Evolutionary conservation across 2,797 vertebrate species (phyloP), one percentile per base, ranked within the genome.

Genomic region (Eidolon dupreanum): DNA sequence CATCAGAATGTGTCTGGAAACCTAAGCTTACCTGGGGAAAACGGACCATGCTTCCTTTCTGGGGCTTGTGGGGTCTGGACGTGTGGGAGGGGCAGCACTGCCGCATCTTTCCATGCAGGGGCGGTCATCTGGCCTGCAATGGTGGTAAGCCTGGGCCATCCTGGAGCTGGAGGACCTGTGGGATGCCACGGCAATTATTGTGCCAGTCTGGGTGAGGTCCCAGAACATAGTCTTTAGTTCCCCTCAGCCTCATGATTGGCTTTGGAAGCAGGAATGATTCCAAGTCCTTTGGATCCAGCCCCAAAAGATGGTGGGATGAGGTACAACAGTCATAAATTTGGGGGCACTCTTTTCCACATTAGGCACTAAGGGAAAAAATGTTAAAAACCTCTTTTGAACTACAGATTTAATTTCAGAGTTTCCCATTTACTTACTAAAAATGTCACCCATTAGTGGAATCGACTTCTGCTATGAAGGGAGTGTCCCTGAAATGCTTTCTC

Each of bases 381-480:
- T 17, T 33, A 57, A 68, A 84, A 49, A 31, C 11, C 53, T 59
- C 63, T 59, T 63, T 41, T 70, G 38, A 86, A 78, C 65, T 70
- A 93, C 71, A 93, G 36, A 51, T 51, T 75, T 92, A 33, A 41
- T 57, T 83, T 93, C 55, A 77, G 8, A 78, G 31, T 89, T 85
- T 96, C 70, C 28, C 15, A 24, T 55, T 85, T 83, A 77, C 26
- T 73, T 79, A 83, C 28, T 74, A 75, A 93, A 94, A 87, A 43
- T 9, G 38, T 51, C 71, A 55, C 51, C 17, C 41, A 5, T 36
- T 33, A 70, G 33, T 24, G 33, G 77, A 59, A 90, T 19, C 16
- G 38, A 57, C 57, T 93, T 46, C 51, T 91, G 41, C 88, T 31
- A 31, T 13, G 71, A 86, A 51, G 4, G 24, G n/a, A 77, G 28